phyloP scores from a whole-genome alignment of 2,797 vertebrate species.

The Lacerta bilineata region DNA sequence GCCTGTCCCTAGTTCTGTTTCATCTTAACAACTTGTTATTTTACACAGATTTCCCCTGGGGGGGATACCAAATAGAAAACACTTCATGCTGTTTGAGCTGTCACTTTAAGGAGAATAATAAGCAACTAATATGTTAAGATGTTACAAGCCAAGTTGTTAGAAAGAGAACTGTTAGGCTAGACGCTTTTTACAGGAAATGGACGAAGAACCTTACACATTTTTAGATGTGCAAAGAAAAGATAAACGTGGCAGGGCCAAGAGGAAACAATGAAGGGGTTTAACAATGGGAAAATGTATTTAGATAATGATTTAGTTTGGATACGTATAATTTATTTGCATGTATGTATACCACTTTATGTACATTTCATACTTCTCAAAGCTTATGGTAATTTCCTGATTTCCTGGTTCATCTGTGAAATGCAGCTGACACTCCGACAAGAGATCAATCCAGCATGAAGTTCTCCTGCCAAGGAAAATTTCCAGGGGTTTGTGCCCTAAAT shows the following conservation, averaged over 20 bases:
- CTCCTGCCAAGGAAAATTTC: background rate
- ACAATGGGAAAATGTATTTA: background rate
- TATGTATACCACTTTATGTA: background rate
- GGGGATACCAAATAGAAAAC: background rate
- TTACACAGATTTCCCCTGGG: background rate
- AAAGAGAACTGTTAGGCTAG: background rate
- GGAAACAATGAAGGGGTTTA: constrained; percentile 9
- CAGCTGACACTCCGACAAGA: constrained; percentile 5
- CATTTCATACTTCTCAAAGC: background rate
- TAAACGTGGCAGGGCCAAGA: background rate
- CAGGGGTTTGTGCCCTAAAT: background rate
- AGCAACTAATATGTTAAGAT: background rate
- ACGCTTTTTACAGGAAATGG: background rate
- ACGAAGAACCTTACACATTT: background rate
- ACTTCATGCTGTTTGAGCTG: background rate
- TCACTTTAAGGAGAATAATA: background rate
- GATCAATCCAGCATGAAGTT: background rate
- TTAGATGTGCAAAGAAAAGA: background rate
- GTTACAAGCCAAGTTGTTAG: background rate
- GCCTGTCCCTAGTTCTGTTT: background rate
- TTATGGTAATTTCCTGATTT: constrained; percentile 18
- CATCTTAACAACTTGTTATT: background rate
- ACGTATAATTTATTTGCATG: background rate
- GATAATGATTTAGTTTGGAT: background rate
- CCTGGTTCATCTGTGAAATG: constrained; percentile 15